A percentile compares a stretch with the other conserved stretches of the same genome.
Conservation (phyloP, 1,140 invertebrate species). For the Penaeus japonicus region DNA sequence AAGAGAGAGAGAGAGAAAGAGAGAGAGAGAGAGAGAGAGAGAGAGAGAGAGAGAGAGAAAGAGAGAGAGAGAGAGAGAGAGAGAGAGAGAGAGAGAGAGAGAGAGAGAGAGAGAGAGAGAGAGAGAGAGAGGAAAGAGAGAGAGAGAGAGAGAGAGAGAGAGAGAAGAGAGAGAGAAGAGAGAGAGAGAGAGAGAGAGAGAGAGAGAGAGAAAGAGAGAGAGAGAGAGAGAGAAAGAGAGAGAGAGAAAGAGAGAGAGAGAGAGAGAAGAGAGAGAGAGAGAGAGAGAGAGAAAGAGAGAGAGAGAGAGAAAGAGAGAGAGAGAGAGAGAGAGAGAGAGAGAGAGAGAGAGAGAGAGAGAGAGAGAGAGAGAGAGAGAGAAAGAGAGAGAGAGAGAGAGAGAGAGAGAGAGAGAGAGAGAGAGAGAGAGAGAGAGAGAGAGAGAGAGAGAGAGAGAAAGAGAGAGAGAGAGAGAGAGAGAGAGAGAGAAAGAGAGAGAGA, state of each 20-base stretch:
- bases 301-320: background rate
- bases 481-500: too few relatives aligned
- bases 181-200: background rate
- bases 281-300: background rate
- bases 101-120: background rate
- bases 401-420: too few relatives aligned
- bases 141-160: too few relatives aligned
- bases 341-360: background rate
- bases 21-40: background rate
- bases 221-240: background rate
- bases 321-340: background rate
- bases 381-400: background rate
- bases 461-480: too few relatives aligned
- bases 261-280: background rate
- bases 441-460: too few relatives aligned
- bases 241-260: background rate
- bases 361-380: background rate
- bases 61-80: background rate
- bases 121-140: background rate
- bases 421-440: too few relatives aligned
- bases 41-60: background rate
- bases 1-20: background rate
- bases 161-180: background rate
- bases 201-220: background rate
- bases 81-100: background rate